phyloP scores from a whole-genome alignment of 1,140 invertebrate genomes.

The Plectrocnemia conspersa region DNA sequence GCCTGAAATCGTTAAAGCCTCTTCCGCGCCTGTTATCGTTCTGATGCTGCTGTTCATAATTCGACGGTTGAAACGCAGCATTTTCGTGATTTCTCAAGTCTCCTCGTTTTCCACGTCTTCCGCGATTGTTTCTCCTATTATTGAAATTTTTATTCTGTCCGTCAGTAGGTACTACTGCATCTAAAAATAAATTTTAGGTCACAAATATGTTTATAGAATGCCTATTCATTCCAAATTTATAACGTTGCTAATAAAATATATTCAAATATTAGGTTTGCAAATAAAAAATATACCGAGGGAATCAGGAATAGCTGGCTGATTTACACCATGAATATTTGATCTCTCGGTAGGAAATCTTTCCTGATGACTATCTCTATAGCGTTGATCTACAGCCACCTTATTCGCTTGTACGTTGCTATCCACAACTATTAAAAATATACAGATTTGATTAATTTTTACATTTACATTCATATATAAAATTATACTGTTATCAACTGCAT shows the following conservation, averaged over 20 bases:
- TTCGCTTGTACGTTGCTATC: background rate
- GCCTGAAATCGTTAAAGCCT: no score
- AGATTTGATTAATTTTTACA: no score
- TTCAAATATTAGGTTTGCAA: background rate
- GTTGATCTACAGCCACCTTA: background rate
- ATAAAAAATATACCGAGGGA: constrained; percentile 12
- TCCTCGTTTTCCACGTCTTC: background rate
- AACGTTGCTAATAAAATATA: background rate
- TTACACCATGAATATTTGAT: constrained; percentile 6
- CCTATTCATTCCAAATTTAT: background rate
- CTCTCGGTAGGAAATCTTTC: constrained; percentile 32
- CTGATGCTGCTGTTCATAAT: background rate
- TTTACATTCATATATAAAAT: no score
- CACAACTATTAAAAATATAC: background rate
- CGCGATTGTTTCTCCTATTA: background rate
- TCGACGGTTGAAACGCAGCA: background rate
- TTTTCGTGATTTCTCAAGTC: background rate
- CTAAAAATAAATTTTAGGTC: constrained; percentile 14
- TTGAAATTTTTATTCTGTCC: background rate
- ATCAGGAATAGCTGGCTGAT: constrained; percentile 11
- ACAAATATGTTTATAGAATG: background rate
- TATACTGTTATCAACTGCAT: no score
- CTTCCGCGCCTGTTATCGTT: background rate
- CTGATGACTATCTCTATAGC: constrained; percentile 26
- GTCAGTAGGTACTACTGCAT: constrained; percentile 23